These are phyloP conservation scores for Myotis yumanensis DNA, from an alignment of 2,113 vertebrate species.

Conservation along the genomic window DNA sequence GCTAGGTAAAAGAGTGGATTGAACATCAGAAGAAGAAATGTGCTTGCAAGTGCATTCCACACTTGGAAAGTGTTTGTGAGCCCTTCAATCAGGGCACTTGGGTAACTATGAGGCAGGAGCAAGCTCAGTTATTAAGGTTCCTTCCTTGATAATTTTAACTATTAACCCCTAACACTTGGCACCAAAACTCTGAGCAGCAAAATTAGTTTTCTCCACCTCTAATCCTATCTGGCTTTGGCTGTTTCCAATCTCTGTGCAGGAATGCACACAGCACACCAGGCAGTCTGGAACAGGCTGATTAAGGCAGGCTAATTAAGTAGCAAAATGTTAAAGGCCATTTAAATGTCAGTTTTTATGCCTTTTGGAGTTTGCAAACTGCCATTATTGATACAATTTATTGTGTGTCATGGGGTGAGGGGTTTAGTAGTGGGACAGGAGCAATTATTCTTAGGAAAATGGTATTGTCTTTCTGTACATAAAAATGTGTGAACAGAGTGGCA, in stretches of 20 bases:
- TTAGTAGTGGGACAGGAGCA: not conserved
- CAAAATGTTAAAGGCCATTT: constrained; percentile 15
- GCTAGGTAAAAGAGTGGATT: not conserved
- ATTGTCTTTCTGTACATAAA: not conserved
- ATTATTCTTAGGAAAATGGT: not conserved
- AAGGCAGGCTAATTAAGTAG: constrained; percentile 19
- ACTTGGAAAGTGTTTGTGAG: not conserved
- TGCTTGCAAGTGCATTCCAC: not conserved
- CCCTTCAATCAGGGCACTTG: not conserved
- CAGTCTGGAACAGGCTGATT: not conserved
- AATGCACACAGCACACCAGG: not conserved
- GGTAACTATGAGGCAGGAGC: not conserved
- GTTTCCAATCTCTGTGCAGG: not conserved
- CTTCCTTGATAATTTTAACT: not conserved
- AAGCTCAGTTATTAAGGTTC: not conserved
- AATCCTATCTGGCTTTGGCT: not conserved
- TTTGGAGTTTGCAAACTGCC: not conserved
- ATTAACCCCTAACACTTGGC: not conserved
- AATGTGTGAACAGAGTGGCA: not conserved
- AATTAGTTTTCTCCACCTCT: not conserved
- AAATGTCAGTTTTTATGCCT: not conserved
- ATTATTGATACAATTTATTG: not conserved
- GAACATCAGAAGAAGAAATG: not conserved
- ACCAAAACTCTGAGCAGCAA: not conserved
- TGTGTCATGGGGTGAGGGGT: not conserved